Percentiles rank a stretch among this genome's conserved stretches.
Evolutionary conservation across 1,140 invertebrate species (phyloP).

Genomic region (Lanistes nyassanus): DNA sequence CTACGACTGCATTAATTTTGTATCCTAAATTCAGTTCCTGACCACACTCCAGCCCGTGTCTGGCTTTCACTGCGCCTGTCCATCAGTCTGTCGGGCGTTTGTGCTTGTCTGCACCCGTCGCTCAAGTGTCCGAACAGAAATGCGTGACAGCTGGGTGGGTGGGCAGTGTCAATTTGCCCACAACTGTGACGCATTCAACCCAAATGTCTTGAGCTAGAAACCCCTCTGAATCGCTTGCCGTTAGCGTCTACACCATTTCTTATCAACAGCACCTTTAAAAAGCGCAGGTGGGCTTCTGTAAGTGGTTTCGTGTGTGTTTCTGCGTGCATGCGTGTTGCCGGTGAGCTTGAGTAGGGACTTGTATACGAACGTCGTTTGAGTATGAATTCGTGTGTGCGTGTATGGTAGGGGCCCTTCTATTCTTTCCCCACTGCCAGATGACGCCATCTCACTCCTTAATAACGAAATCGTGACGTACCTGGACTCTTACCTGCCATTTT

Average conservation of each 20-base stretch:
- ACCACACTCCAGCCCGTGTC: background rate
- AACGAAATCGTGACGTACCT: background rate
- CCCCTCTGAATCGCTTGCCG: background rate
- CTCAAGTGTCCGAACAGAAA: background rate
- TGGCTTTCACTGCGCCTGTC: too few relatives aligned
- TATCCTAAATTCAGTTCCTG: too few relatives aligned
- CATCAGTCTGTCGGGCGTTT: background rate
- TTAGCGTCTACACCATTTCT: background rate
- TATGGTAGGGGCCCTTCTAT: background rate
- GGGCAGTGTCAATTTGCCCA: background rate
- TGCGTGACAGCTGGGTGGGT: background rate
- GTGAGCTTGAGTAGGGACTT: background rate
- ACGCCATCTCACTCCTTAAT: too few relatives aligned
- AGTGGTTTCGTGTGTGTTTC: background rate
- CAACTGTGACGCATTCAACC: background rate
- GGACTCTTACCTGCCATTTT: background rate
- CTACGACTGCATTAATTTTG: too few relatives aligned
- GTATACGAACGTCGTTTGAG: background rate
- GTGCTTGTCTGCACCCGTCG: background rate
- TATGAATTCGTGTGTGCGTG: background rate
- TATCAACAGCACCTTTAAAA: background rate
- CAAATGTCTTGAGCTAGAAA: background rate
- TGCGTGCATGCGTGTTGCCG: background rate
- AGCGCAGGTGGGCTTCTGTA: background rate
- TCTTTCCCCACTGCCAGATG: too few relatives aligned